Evolutionary conservation across 2,113 vertebrate genomes (phyloP).

Genomic region (Eira barbara): DNA sequence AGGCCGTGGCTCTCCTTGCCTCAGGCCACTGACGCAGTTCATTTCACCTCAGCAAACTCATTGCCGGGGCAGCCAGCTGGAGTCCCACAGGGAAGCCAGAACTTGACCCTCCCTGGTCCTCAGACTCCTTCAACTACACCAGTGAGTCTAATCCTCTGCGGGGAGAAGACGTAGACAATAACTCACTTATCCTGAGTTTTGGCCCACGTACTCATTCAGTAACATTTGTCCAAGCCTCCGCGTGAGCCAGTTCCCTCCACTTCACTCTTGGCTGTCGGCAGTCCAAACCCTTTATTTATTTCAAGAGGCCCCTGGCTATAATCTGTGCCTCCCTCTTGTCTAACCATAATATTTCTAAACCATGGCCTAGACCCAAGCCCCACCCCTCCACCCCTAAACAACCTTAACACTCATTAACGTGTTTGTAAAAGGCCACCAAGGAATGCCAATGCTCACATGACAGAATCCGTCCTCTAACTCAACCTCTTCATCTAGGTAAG

Average conservation of each 20-base stretch:
- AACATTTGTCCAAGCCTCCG: background rate
- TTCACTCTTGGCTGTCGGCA: background rate
- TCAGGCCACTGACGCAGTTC: background rate
- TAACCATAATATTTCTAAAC: background rate
- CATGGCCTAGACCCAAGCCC: background rate
- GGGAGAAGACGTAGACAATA: background rate
- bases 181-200: background rate
- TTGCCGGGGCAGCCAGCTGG: background rate
- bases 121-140: background rate
- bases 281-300: background rate
- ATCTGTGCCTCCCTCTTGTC: background rate
- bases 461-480: background rate
- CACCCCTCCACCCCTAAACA: background rate
- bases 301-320: background rate
- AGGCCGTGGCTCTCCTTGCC: background rate
- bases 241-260: background rate
- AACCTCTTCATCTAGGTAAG: background rate
- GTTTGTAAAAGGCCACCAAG: background rate
- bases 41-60: background rate
- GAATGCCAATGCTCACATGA: background rate
- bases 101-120: background rate
- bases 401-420: background rate
- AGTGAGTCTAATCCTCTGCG: background rate
- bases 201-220: background rate
- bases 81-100: background rate